These are phyloP conservation scores for Gobionotothen gibberifrons DNA, from an alignment of 2,797 vertebrate species.

Conservation along the genomic window DNA sequence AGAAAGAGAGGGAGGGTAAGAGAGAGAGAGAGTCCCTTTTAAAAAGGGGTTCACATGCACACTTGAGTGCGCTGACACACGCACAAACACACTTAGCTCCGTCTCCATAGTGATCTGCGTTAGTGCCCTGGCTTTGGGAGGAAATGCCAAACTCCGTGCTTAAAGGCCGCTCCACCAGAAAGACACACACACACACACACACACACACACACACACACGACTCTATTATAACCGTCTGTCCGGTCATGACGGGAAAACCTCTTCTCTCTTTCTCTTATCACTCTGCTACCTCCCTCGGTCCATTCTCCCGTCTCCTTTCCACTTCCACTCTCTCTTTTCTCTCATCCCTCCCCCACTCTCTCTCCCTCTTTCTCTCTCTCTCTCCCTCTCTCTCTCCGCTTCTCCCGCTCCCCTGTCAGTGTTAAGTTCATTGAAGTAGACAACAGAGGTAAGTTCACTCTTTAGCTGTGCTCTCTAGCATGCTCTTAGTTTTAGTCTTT, in stretches of 20 bases:
- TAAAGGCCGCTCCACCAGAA: constrained; percentile 26
- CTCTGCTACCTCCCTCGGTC: constrained; percentile 36
- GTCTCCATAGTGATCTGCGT: constrained; percentile 74
- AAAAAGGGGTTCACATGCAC: constrained; percentile 54
- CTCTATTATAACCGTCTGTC: constrained; percentile 42
- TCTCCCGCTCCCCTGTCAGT: neutral
- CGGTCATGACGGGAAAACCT: constrained; percentile 35
- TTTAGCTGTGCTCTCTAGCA: neutral
- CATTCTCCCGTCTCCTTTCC: constrained; percentile 19
- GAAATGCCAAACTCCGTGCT: constrained; percentile 72
- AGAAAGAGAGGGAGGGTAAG: constrained; percentile 15
- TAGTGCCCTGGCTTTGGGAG: constrained; percentile 58
- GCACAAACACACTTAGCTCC: constrained; percentile 50
- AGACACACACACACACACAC: constrained; percentile 17
- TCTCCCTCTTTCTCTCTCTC: neutral
- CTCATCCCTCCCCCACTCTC: neutral
- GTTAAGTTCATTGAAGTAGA: too few relatives aligned
- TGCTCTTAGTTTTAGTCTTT: constrained; percentile 25
- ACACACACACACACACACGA: constrained; percentile 22
- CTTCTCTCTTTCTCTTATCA: constrained; percentile 53
- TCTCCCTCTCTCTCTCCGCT: neutral
- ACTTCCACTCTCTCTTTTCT: neutral
- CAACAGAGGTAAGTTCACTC: too few relatives aligned
- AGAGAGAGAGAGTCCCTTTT: constrained; percentile 44
- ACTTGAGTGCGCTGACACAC: constrained; percentile 35